Percentiles rank a stretch among this genome's conserved stretches.
Evolutionary conservation across 2,888 invertebrate species (phyloP).

Genomic region (Neoscelio sp.): DNA sequence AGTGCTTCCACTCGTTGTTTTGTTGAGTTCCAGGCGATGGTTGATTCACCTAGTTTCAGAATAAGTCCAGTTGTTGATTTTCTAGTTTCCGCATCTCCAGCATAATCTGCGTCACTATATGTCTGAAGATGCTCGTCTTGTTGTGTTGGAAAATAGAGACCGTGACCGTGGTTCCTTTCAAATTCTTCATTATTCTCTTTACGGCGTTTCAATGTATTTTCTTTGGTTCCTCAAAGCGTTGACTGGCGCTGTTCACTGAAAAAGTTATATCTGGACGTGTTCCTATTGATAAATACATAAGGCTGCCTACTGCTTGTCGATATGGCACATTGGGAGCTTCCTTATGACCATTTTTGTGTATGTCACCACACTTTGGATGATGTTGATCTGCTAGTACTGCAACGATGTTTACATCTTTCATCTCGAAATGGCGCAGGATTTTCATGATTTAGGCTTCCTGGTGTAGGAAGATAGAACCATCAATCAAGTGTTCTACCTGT

Average conservation of each 20-base stretch:
- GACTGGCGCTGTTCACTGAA: not conserved
- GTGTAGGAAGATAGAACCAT: constrained; percentile 53
- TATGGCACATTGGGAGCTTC: not conserved
- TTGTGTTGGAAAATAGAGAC: too few relatives aligned
- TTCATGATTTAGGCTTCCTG: constrained; percentile 39
- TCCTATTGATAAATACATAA: not conserved
- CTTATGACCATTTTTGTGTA: not conserved
- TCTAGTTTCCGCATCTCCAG: too few relatives aligned
- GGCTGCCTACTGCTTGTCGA: constrained; percentile 1
- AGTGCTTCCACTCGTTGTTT: too few relatives aligned
- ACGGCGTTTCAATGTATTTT: not conserved
- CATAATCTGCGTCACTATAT: too few relatives aligned
- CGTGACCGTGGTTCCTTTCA: not conserved
- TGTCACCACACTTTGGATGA: not conserved
- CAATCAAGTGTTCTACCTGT: constrained; percentile 54
- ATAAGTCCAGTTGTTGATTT: too few relatives aligned
- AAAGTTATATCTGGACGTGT: not conserved
- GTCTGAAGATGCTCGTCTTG: too few relatives aligned
- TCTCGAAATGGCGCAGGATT: constrained; percentile 42
- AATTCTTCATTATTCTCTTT: not conserved
- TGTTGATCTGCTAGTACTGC: constrained; percentile 56
- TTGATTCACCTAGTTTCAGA: too few relatives aligned
- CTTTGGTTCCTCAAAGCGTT: not conserved
- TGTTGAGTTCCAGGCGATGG: too few relatives aligned
- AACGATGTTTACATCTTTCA: constrained; percentile 68